Evolutionary conservation across 2,888 invertebrate genomes (phyloP).

Genomic region (Choristoneura rosaceana): DNA sequence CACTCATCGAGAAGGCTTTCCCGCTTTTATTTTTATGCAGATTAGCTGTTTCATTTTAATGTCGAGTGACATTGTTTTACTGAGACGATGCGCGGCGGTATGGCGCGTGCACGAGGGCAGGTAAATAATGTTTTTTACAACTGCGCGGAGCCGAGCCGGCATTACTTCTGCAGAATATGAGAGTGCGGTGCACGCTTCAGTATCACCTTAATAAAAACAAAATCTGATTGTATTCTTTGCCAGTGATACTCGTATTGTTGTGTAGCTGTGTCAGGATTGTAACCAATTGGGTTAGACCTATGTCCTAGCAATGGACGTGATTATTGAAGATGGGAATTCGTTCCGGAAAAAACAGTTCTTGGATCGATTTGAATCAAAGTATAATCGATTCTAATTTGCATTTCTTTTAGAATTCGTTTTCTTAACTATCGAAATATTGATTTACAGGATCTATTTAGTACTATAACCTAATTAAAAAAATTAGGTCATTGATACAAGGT

Average conservation of each 20-base stretch:
- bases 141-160: slow-evolving; percentile 12
- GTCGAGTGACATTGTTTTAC: slow-evolving; percentile 42
- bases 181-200: slow-evolving; percentile 5
- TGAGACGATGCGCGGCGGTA: slow-evolving; percentile 17
- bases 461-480: too few relatives aligned
- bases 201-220: slow-evolving; percentile 15
- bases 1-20: slow-evolving; percentile 44
- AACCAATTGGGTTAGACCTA: too few relatives aligned
- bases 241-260: neutral
- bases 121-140: slow-evolving; percentile 26
- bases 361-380: too few relatives aligned
- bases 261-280: neutral
- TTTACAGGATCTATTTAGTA: too few relatives aligned
- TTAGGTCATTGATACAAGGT: too few relatives aligned
- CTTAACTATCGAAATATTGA: too few relatives aligned
- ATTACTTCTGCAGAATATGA: slow-evolving; percentile 29
- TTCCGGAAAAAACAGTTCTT: too few relatives aligned
- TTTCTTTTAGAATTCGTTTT: too few relatives aligned
- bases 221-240: slow-evolving; percentile 4
- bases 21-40: slow-evolving; percentile 53
- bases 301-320: too few relatives aligned
- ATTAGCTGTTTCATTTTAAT: slow-evolving; percentile 47
- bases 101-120: slow-evolving; percentile 9
- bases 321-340: too few relatives aligned
- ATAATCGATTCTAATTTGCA: too few relatives aligned